Evolutionary conservation across 2,888 invertebrate genomes (phyloP), one percentile per base, ranked within the genome.

Genomic region (Cynaeus angustus): DNA sequence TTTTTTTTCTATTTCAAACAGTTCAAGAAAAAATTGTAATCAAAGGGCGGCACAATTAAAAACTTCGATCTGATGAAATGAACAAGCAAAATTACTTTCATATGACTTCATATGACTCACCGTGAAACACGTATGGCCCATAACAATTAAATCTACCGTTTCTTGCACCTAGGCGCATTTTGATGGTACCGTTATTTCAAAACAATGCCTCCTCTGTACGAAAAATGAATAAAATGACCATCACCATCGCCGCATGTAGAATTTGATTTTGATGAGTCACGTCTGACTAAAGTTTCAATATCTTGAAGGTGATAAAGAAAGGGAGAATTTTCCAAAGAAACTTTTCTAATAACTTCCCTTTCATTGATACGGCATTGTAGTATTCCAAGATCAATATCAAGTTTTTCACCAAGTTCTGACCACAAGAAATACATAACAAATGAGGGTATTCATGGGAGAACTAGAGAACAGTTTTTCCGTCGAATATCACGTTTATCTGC

Each of bases 271-370:
- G 38, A 37, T 33, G 43, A 65, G 13, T 65, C 26, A 43, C 33
- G 30, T 55, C 52, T 10, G 13, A 21, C 46, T 8, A 8, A 16
- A 8, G 46, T 13, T 46, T 46, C 33, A 16, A 13, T 21, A 28
- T 45, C 48, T 14, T 9, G 30, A 9, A 33, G 9, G 41, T 26
- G 52, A 52, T 13, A 64, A 28, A 13, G 62, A 61, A 67, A 61
- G 55, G 50, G 50, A 52, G 33, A 53, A 68, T 55, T 46, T 46
- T 45, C 9, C 38, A 26, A 46, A 21, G 14, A 30, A 68, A 55
- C 38, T 68, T 68, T 56, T 26, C 37, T 13, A 62, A 68, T 68
- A 68, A 68, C 28, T 68, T 68, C 52, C 61, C 30, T 12, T 50
- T 46, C 62, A 62, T 62, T 48, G 61, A 61, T 61, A 46, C 45